Evolutionary conservation across 2,113 vertebrate species (phyloP).

Genomic region (Macroglossus sobrinus): DNA sequence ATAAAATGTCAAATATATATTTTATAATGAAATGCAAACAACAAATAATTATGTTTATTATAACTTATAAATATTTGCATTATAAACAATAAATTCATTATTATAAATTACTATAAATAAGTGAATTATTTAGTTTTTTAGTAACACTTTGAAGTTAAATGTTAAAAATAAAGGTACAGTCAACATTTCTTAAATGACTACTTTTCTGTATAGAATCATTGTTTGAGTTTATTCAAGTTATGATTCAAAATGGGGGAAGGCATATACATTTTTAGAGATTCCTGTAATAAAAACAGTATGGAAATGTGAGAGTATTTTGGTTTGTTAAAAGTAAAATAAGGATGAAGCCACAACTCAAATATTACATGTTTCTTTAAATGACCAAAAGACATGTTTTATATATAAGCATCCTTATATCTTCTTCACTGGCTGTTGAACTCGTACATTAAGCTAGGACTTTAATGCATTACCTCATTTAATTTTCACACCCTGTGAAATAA

Average conservation of each 20-base stretch:
- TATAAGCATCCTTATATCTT: neutral
- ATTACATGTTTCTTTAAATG: neutral
- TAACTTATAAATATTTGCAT: neutral
- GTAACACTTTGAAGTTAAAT: slow-evolving; percentile 6
- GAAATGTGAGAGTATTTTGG: slow-evolving; percentile 24
- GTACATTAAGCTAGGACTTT: neutral
- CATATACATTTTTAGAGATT: slow-evolving; percentile 10
- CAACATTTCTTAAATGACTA: slow-evolving; percentile 28
- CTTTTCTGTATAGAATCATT: slow-evolving; percentile 25
- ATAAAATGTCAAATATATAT: neutral
- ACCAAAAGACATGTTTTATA: neutral
- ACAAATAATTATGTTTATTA: neutral
- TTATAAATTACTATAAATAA: slow-evolving; percentile 5
- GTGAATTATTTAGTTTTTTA: neutral
- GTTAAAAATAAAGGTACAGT: slow-evolving; percentile 25
- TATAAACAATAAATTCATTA: neutral
- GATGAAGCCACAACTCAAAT: slow-evolving; percentile 5
- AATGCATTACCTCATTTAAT: slow-evolving; percentile 21
- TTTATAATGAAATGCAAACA: neutral
- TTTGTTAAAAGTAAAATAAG: slow-evolving; percentile 4
- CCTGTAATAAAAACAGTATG: slow-evolving; percentile 8
- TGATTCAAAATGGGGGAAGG: neutral
- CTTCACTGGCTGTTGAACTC: neutral
- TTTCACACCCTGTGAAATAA: neutral
- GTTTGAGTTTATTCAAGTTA: neutral